These are phyloP conservation scores for Smutsia temminckii DNA, from an alignment of 2,797 vertebrate genomes.

Conservation along the genomic window DNA sequence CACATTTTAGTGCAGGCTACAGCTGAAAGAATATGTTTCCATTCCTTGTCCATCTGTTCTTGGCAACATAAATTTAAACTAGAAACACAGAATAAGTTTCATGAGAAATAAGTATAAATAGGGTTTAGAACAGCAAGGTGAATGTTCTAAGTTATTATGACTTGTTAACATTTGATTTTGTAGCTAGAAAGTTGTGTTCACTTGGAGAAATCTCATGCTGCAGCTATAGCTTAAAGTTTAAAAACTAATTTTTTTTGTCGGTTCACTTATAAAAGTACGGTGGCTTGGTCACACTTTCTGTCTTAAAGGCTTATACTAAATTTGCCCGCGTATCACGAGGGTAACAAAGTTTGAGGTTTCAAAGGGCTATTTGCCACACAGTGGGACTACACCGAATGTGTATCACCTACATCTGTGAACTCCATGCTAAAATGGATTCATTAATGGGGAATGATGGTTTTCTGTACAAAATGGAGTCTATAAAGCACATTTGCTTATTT, in stretches of 20 bases:
- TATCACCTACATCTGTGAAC: neutral
- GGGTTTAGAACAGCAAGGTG: slow-evolving; percentile 65
- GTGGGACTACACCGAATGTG: neutral
- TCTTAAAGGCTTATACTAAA: neutral
- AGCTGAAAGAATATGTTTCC: slow-evolving; percentile 81
- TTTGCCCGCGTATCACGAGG: neutral
- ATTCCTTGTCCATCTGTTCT: slow-evolving; percentile 81
- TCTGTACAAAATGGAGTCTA: neutral
- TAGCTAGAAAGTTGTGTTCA: slow-evolving; percentile 21
- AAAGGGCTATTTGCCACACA: neutral
- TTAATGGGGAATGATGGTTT: neutral
- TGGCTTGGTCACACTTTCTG: neutral
- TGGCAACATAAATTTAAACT: slow-evolving; percentile 77
- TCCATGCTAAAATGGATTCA: neutral
- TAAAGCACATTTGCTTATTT: neutral
- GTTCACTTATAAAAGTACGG: neutral
- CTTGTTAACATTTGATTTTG: slow-evolving; percentile 50
- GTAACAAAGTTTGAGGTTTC: neutral
- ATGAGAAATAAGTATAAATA: slow-evolving; percentile 64
- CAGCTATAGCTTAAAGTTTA: neutral
- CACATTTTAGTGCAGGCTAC: slow-evolving; percentile 71
- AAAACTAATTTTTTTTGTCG: neutral
- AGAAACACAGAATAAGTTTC: slow-evolving; percentile 68
- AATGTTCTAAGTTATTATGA: slow-evolving; percentile 34
- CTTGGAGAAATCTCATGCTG: neutral